phyloP scores from a whole-genome alignment of 2,113 vertebrate species.

The Stigmatopora nigra region DNA sequence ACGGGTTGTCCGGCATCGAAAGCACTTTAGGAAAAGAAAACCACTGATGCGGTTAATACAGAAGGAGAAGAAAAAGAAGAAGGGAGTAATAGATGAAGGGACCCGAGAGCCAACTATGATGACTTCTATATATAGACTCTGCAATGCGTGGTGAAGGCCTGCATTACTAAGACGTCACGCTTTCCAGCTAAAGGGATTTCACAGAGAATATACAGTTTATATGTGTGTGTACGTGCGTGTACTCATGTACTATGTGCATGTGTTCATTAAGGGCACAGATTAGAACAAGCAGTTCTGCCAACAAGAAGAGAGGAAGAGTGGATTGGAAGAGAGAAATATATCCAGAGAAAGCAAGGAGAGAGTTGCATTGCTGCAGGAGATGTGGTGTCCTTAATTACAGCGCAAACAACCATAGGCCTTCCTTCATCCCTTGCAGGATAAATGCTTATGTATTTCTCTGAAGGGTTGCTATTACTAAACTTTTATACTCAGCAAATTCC shows the following conservation, averaged over 20 bases:
- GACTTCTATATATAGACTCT: slow-evolving; percentile 68
- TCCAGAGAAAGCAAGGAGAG: slow-evolving; percentile 31
- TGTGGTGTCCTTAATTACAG: slow-evolving; percentile 60
- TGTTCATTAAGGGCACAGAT: slow-evolving; percentile 57
- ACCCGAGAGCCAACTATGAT: slow-evolving; percentile 63
- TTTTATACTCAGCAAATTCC: slow-evolving; percentile 53
- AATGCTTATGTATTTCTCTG: slow-evolving; percentile 55
- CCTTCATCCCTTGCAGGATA: slow-evolving; percentile 47
- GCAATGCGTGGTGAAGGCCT: slow-evolving; percentile 48
- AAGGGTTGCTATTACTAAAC: slow-evolving; percentile 50
- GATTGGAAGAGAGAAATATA: slow-evolving; percentile 27
- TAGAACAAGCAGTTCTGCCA: slow-evolving; percentile 51
- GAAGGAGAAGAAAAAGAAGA: slow-evolving; percentile 55
- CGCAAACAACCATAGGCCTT: slow-evolving; percentile 59
- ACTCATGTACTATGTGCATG: slow-evolving; percentile 33
- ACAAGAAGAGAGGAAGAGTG: slow-evolving; percentile 51
- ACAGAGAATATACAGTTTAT: slow-evolving; percentile 28
- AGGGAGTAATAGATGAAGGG: slow-evolving; percentile 56
- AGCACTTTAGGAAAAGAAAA: slow-evolving; percentile 73
- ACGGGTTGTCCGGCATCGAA: slow-evolving; percentile 52
- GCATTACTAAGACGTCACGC: slow-evolving; percentile 54
- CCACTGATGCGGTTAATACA: slow-evolving; percentile 69
- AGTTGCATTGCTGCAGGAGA: slow-evolving; percentile 46
- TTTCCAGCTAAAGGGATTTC: slow-evolving; percentile 68
- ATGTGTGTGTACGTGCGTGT: slow-evolving; percentile 10